Percentiles rank a stretch among this genome's conserved stretches.
phyloP scores from a whole-genome alignment of 1,140 invertebrate genomes.

The Aphelenchoides besseyi region DNA sequence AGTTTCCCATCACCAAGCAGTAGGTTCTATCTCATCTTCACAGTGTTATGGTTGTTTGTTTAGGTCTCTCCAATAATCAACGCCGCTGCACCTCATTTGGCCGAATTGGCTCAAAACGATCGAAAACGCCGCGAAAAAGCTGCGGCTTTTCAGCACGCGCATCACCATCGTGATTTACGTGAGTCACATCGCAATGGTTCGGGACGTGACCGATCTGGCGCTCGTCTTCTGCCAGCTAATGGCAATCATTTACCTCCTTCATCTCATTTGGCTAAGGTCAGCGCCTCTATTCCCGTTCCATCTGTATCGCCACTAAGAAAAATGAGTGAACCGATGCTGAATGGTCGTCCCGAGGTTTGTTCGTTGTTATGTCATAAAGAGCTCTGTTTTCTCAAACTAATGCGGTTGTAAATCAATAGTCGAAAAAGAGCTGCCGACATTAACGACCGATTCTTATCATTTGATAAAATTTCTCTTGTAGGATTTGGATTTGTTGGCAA shows the following conservation, averaged over 20 bases:
- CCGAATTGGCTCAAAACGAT: constrained; percentile 55
- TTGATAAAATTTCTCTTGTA: constrained; percentile 18
- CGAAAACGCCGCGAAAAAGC: constrained; percentile 50
- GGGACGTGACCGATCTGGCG: constrained; percentile 28
- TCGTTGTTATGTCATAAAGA: background rate
- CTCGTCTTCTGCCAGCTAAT: background rate
- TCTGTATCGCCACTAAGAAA: constrained; percentile 50
- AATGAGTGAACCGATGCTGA: constrained; percentile 55
- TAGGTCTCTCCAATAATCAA: constrained; percentile 26
- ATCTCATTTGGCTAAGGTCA: constrained; percentile 30
- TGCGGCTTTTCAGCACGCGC: constrained; percentile 69
- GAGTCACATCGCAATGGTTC: background rate
- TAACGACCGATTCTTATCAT: too few species aligned
- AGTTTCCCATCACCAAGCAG: constrained; percentile 41
- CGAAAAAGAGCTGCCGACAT: background rate
- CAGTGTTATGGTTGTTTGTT: background rate
- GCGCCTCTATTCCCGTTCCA: constrained; percentile 30
- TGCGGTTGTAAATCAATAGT: background rate
- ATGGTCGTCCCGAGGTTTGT: constrained; percentile 50
- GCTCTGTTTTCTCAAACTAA: background rate
- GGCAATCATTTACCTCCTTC: background rate
- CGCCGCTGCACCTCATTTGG: constrained; percentile 52
- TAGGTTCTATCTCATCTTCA: constrained; percentile 6
- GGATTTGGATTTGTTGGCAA: constrained; percentile 57
- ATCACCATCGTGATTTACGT: constrained; percentile 11